Evolutionary conservation across 2,888 invertebrate species (phyloP).

Genomic region (Drosophila paramelanica): DNA sequence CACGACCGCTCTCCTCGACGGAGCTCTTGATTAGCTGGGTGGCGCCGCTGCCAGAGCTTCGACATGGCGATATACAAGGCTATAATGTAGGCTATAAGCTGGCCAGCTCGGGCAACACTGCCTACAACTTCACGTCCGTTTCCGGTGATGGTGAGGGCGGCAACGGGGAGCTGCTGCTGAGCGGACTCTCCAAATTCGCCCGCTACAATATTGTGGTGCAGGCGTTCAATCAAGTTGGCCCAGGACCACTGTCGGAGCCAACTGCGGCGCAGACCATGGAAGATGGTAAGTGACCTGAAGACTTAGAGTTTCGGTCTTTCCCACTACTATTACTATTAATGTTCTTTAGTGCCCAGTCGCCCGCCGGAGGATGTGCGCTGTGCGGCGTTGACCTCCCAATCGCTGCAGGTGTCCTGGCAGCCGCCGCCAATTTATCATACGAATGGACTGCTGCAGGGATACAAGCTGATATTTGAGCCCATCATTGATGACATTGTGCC

Average conservation of each 20-base stretch:
- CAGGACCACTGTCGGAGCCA: conserved; percentile 90
- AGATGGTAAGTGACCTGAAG: conserved; percentile 86
- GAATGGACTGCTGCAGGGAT: conserved; percentile 92
- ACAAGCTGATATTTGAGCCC: conserved; percentile 89
- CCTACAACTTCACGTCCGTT: conserved; percentile 89
- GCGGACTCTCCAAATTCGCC: conserved; percentile 88
- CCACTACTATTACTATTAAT: background rate
- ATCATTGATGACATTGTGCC: conserved; percentile 86
- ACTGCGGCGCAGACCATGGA: conserved; percentile 90
- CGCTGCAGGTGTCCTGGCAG: conserved; percentile 92
- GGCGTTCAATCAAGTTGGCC: conserved; percentile 91
- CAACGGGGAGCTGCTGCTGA: conserved; percentile 88
- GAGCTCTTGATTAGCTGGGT: conserved; percentile 91
- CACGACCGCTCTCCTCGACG: conserved; percentile 90
- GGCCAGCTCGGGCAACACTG: conserved; percentile 85
- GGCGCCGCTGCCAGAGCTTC: conserved; percentile 89
- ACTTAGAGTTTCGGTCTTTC: background rate
- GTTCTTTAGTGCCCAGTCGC: conserved; percentile 89
- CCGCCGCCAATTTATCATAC: conserved; percentile 90
- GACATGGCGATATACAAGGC: conserved; percentile 91
- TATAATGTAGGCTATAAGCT: conserved; percentile 88
- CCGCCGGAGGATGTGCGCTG: conserved; percentile 92
- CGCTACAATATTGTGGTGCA: conserved; percentile 90
- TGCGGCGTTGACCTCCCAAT: conserved; percentile 90
- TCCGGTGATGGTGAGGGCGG: conserved; percentile 90